Percentiles rank a stretch among this genome's conserved stretches.
Evolutionary conservation across 1,140 invertebrate species (phyloP).

Genomic region (Pararge aegeria): DNA sequence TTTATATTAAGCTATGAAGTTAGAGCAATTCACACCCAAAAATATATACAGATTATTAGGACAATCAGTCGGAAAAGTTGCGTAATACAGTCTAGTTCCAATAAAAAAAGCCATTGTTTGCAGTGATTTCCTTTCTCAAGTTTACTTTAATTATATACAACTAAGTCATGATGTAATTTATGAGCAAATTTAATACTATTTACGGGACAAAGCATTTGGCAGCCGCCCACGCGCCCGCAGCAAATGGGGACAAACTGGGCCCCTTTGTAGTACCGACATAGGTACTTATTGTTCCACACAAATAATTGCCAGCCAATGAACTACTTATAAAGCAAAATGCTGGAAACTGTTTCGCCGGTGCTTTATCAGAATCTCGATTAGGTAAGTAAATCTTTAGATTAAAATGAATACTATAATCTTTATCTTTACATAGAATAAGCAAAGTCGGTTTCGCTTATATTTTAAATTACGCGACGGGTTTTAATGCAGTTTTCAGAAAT

Average conservation of each 20-base stretch:
- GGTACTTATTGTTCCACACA: background rate
- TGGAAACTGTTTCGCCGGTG: background rate
- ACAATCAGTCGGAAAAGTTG: too few species aligned
- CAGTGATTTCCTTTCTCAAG: background rate
- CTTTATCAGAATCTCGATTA: background rate
- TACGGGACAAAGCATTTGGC: constrained; percentile 11
- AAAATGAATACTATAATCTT: too few species aligned
- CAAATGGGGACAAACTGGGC: constrained; percentile 5
- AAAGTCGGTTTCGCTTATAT: too few species aligned
- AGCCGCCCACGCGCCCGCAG: constrained; percentile 3
- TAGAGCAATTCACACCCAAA: too few species aligned
- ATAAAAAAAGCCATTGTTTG: too few species aligned
- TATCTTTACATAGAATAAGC: too few species aligned
- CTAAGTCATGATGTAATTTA: background rate
- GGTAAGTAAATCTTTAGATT: too few species aligned
- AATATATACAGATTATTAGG: too few species aligned
- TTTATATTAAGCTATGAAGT: too few species aligned
- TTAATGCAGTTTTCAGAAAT: too few species aligned
- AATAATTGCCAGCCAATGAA: background rate
- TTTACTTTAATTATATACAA: background rate
- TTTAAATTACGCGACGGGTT: too few species aligned
- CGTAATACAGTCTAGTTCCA: too few species aligned
- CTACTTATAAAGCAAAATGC: background rate
- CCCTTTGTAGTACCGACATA: constrained; percentile 8
- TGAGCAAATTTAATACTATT: constrained; percentile 9